Percentiles rank a stretch among this genome's conserved stretches.
Evolutionary conservation across 1,140 invertebrate species (phyloP).

Genomic region (Homalodisca vitripennis): DNA sequence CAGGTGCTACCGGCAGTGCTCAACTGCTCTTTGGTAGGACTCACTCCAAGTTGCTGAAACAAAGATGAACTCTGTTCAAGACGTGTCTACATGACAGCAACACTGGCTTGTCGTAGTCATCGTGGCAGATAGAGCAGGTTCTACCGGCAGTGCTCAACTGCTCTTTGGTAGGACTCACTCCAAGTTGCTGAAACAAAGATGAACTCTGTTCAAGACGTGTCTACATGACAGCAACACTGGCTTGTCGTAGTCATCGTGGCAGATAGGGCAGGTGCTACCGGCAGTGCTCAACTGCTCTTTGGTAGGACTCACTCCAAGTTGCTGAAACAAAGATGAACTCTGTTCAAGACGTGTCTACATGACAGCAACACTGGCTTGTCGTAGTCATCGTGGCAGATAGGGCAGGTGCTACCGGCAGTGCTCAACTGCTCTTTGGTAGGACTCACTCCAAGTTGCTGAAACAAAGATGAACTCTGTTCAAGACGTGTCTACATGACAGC

Average conservation of each 20-base stretch:
- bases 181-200: conserved; percentile 64
- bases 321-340: conserved; percentile 56
- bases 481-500: conserved; percentile 83
- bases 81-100: conserved; percentile 83
- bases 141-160: conserved; percentile 74
- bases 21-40: conserved; percentile 76
- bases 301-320: conserved; percentile 72
- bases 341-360: conserved; percentile 93
- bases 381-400: conserved; percentile 90
- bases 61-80: conserved; percentile 61
- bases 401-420: conserved; percentile 74
- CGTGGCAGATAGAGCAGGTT: conserved; percentile 89
- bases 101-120: conserved; percentile 78
- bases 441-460: conserved; percentile 71
- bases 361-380: conserved; percentile 72
- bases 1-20: conserved; percentile 74
- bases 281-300: conserved; percentile 74
- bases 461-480: conserved; percentile 53
- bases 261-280: conserved; percentile 84
- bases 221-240: conserved; percentile 79
- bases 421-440: conserved; percentile 78
- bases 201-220: conserved; percentile 90
- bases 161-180: conserved; percentile 71
- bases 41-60: conserved; percentile 70
- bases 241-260: conserved; percentile 81